Conservation (phyloP, 2,888 invertebrate species). For the Melikaiella ostensackeni region DNA sequence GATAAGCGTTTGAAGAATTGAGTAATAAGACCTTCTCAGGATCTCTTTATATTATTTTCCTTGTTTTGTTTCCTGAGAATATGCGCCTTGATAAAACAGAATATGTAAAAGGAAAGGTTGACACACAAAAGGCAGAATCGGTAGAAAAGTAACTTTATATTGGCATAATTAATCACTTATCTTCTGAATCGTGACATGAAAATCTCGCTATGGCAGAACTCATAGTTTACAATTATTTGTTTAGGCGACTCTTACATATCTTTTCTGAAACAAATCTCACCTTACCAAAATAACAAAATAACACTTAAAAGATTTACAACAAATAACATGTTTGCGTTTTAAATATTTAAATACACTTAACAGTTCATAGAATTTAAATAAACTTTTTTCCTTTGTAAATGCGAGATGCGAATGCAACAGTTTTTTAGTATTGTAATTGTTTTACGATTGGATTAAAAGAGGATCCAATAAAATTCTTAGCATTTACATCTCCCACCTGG, state of each 20-base stretch:
- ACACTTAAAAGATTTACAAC: not conserved
- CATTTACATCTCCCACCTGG: not conserved
- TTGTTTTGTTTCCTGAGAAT: not conserved
- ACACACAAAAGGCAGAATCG: slow-evolving; percentile 47
- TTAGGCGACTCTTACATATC: not conserved
- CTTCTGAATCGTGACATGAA: slow-evolving; percentile 29
- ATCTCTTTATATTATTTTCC: not conserved
- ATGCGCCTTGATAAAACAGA: not conserved
- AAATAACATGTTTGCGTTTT: not conserved
- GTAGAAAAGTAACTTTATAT: slow-evolving; percentile 54
- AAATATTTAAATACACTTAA: slow-evolving; percentile 12
- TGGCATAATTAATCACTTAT: slow-evolving; percentile 48
- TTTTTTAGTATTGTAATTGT: not conserved
- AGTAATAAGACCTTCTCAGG: not conserved
- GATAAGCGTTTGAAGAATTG: not conserved
- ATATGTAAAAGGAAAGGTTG: slow-evolving; percentile 49
- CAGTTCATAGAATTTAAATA: not conserved
- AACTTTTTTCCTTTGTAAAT: not conserved
- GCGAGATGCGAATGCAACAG: not conserved
- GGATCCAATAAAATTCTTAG: not conserved
- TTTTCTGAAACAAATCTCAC: slow-evolving; percentile 4
- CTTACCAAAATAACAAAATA: not conserved
- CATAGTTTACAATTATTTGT: slow-evolving; percentile 20
- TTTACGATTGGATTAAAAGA: not conserved
- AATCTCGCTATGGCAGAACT: slow-evolving; percentile 18